Base-by-base conservation (phyloP, 2,888 invertebrate genomes). In the Eutolmus rufibarbis region DNA sequence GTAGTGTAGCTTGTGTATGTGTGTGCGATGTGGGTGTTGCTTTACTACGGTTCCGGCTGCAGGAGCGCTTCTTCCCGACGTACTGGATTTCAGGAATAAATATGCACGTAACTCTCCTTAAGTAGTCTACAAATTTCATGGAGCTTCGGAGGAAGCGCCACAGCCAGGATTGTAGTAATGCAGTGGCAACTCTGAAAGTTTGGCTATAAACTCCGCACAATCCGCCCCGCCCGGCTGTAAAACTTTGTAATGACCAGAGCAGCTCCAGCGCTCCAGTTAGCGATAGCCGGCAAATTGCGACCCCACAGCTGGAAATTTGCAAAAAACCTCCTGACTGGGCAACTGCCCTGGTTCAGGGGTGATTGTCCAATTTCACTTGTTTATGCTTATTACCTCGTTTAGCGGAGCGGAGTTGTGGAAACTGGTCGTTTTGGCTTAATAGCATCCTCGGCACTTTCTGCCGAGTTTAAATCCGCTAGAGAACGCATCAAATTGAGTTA, bases 161-260 rank as follows among this genome's bases (percentile, higher is more conserved):
- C 28, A 46, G 74, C 74, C 43, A 23, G 43, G 46, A 74, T 23
- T 66, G 46, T 16, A 74, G 43, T 28, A 46, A 85, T 74, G 51
- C 51, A 43, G 43, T 85, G 66, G 85, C 40, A 84, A 74, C 85
- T 85, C 85, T 85, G 85, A 43, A 85, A 85, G 85, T 85, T 85
- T 74, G 40, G 37, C 37, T 37, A 82, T 82, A 82, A 82, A 46
- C 23, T 56, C 19, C 14, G 56, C 37, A n/a, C 31, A 37, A 14
- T 34, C 19, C 4, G 66, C 12, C 66, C n/a, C 34, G 34, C 19
- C 31, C 31, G 34, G 57, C n/a, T 31, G 57, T 82, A 31, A 51
- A 82, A 82, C 66, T 82, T 66, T 66, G 82, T 82, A 57, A 57
- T 82, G 16, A 14, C 57, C n/a, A 8, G 43, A 82, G 37, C 37